These are phyloP conservation scores for Hylaeus anthracinus DNA, from an alignment of 1,140 invertebrate genomes.

Conservation along the genomic window DNA sequence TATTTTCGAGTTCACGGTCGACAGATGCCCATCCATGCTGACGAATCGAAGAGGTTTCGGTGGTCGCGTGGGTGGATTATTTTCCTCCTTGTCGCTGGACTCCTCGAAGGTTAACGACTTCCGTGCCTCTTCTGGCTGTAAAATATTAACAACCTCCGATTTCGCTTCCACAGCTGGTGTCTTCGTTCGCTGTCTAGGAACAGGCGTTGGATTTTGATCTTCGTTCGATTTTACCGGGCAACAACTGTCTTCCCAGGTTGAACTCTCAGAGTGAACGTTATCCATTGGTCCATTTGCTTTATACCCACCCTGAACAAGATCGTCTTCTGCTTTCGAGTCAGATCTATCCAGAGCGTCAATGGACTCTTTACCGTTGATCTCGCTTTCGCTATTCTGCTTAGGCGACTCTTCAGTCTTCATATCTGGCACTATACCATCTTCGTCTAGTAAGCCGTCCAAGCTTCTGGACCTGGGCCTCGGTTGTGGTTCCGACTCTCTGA, in stretches of 20 bases:
- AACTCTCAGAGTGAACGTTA: neutral
- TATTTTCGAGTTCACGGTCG: neutral
- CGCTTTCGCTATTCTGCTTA: neutral
- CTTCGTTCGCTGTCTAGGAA: constrained; percentile 39
- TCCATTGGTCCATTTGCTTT: neutral
- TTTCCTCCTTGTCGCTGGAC: constrained; percentile 4
- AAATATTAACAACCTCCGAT: neutral
- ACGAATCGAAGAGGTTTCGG: constrained; percentile 38
- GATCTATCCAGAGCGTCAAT: neutral
- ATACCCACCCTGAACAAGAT: neutral
- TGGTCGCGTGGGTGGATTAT: neutral
- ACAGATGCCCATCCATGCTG: constrained; percentile 37
- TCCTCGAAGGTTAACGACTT: constrained; percentile 24
- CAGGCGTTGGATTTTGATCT: constrained; percentile 12
- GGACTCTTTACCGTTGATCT: neutral
- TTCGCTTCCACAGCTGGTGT: constrained; percentile 15
- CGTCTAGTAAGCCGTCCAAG: constrained; percentile 84
- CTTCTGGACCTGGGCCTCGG: constrained; percentile 84
- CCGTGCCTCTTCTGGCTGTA: neutral
- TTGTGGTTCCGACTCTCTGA: constrained; percentile 62
- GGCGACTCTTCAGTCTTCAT: constrained; percentile 42
- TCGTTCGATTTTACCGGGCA: neutral
- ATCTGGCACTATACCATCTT: constrained; percentile 43
- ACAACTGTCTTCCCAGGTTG: neutral
- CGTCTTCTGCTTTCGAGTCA: neutral